Evolutionary conservation across 35 echinoderm and acorn worm species (phyloP).

Genomic region (Lytechinus pictus): DNA sequence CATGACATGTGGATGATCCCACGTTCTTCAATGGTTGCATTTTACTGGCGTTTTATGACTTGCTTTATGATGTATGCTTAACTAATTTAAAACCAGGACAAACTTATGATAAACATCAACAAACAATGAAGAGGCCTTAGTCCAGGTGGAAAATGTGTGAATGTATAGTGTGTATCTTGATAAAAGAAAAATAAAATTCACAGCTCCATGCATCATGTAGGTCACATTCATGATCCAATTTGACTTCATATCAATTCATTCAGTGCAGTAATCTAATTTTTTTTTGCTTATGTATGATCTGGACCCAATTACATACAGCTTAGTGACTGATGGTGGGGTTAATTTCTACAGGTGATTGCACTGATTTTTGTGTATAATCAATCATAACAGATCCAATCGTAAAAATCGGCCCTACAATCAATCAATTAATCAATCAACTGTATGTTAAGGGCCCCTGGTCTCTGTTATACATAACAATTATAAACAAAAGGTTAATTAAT

Average conservation of each 20-base stretch:
- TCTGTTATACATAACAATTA: too few species aligned
- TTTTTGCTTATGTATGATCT: not conserved
- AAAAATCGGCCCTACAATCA: too few species aligned
- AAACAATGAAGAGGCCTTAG: not conserved
- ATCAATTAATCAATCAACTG: too few species aligned
- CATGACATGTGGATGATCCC: not conserved
- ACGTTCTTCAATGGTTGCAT: not conserved
- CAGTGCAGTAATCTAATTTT: not conserved
- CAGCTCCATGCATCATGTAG: not conserved
- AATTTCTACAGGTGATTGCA: too few species aligned
- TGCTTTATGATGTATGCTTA: not conserved
- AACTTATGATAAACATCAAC: not conserved
- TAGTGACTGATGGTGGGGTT: too few species aligned
- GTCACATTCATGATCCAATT: not conserved
- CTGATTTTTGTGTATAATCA: too few species aligned
- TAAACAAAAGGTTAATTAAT: too few species aligned
- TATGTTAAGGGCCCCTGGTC: too few species aligned
- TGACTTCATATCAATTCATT: not conserved
- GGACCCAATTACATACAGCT: too few species aligned
- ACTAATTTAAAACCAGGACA: not conserved
- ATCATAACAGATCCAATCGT: too few species aligned
- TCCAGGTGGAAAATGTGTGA: not conserved
- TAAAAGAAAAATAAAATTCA: not conserved
- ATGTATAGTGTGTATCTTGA: not conserved
- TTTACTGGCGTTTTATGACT: slow-evolving; percentile 3